Evolutionary conservation across 2,113 vertebrate species (phyloP).

Genomic region (Collichthys lucidus): DNA sequence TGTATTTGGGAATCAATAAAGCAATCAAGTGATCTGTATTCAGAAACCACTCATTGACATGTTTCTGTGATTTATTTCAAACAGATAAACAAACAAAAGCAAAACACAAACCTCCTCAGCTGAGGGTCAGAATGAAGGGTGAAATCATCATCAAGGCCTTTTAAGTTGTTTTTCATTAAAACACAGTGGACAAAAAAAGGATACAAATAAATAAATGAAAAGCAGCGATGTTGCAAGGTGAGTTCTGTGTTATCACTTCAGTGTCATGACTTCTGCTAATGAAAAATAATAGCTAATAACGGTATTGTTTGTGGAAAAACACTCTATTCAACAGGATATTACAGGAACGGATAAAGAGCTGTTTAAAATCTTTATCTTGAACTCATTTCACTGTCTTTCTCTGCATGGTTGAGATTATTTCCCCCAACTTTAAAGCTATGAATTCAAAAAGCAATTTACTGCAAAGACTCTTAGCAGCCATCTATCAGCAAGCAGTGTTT

Average conservation of each 20-base stretch:
- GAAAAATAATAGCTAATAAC: constrained; percentile 48
- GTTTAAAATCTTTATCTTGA: neutral
- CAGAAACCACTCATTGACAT: neutral
- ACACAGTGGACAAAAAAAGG: constrained; percentile 11
- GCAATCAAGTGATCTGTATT: neutral
- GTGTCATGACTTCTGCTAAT: constrained; percentile 32
- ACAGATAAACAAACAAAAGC: constrained; percentile 1
- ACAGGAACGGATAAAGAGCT: constrained; percentile 7
- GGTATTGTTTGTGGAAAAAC: constrained; percentile 31
- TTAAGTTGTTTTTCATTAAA: constrained; percentile 28
- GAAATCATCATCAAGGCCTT: constrained; percentile 19
- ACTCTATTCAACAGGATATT: constrained; percentile 28
- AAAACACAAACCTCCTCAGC: constrained; percentile 1
- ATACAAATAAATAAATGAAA: constrained; percentile 30
- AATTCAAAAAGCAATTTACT: constrained; percentile 41
- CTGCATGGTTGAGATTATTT: constrained; percentile 1
- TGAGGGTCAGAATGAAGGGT: constrained; percentile 33
- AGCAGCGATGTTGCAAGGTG: constrained; percentile 18
- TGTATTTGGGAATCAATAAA: constrained; percentile 5
- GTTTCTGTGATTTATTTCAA: constrained; percentile 1
- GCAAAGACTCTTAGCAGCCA: constrained; percentile 19
- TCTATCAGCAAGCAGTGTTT: constrained; percentile 38
- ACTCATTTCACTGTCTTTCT: neutral
- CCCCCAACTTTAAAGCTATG: constrained; percentile 14
- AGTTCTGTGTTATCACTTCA: constrained; percentile 27